A percentile compares a stretch with the other conserved stretches of the same genome.
Conservation (phyloP, 2,888 invertebrate genomes). For the Tethea ocularis region DNA sequence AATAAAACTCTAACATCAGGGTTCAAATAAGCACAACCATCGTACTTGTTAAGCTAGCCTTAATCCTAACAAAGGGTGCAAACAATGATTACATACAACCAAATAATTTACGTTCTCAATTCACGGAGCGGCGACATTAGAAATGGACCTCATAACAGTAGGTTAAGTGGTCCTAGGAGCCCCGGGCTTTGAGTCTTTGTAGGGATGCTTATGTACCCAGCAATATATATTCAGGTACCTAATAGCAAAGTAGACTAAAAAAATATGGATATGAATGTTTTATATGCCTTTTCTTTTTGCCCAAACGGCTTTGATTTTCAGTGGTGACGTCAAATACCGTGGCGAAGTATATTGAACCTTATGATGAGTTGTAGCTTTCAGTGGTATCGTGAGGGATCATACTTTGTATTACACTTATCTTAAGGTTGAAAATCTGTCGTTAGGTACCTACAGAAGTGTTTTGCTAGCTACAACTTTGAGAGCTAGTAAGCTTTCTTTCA, state of each 20-base stretch:
- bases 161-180: background rate
- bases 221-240: too few relatives aligned
- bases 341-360: too few relatives aligned
- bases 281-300: too few relatives aligned
- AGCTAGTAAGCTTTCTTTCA: too few relatives aligned
- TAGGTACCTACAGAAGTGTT: too few relatives aligned
- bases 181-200: background rate
- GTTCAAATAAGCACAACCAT: background rate
- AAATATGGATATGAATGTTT: background rate
- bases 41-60: background rate
- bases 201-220: background rate
- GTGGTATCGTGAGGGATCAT: too few relatives aligned
- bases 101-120: conserved; percentile 9
- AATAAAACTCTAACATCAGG: background rate
- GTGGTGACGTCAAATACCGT: too few relatives aligned
- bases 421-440: too few relatives aligned
- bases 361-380: too few relatives aligned
- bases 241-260: background rate
- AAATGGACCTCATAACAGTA: background rate
- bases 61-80: background rate
- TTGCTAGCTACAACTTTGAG: too few relatives aligned
- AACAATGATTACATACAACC: conserved; percentile 6
- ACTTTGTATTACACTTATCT: too few relatives aligned
- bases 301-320: too few relatives aligned
- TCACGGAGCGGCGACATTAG: conserved; percentile 2